These are phyloP conservation scores for Brachypodius melanocephalos DNA, from an alignment of 2,113 vertebrate genomes.

Conservation along the genomic window DNA sequence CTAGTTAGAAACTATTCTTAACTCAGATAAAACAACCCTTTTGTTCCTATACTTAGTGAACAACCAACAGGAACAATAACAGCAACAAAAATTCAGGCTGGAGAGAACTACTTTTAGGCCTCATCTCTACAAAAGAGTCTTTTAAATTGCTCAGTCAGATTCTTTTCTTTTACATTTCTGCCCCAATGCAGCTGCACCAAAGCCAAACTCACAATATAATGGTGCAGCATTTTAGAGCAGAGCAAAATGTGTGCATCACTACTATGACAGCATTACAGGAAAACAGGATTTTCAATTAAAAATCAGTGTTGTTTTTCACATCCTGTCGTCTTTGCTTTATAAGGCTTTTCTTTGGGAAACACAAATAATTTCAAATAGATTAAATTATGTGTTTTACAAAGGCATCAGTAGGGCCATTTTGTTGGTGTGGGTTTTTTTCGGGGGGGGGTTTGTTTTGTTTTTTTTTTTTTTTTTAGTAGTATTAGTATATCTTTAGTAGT, in stretches of 20 bases:
- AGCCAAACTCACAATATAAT: neutral
- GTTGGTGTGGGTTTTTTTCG: too few relatives aligned
- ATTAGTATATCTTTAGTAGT: neutral
- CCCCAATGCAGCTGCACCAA: neutral
- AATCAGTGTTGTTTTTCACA: neutral
- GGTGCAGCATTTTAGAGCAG: neutral
- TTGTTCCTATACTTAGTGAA: neutral
- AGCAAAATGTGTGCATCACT: neutral
- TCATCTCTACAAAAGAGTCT: neutral
- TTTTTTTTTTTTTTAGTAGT: too few relatives aligned
- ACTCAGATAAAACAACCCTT: neutral
- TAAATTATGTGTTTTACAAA: neutral
- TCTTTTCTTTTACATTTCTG: neutral
- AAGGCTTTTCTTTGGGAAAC: neutral
- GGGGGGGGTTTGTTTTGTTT: neutral
- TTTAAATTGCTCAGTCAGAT: neutral
- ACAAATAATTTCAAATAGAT: neutral
- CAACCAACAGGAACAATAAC: neutral
- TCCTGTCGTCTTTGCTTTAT: neutral
- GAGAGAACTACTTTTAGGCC: neutral
- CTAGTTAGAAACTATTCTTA: constrained; percentile 11
- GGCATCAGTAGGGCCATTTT: neutral
- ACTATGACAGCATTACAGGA: neutral
- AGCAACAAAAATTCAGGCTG: neutral
- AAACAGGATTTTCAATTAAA: neutral